These are phyloP conservation scores for Halesus radiatus DNA, from an alignment of 1,140 invertebrate species.

Conservation along the genomic window DNA sequence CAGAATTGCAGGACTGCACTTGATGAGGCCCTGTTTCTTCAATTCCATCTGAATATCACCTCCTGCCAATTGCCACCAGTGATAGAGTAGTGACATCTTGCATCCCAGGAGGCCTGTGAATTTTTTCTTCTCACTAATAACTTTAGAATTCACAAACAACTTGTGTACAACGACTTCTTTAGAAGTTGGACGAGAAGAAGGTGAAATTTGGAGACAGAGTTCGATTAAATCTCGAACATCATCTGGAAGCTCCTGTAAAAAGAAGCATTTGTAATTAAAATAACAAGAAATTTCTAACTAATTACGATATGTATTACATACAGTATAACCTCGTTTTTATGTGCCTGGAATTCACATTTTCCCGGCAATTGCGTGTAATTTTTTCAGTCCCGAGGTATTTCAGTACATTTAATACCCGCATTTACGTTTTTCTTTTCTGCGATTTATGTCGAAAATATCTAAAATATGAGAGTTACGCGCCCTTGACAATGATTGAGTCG, in stretches of 20 bases:
- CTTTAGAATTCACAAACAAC: slow-evolving; percentile 65
- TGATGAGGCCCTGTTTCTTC: slow-evolving; percentile 91
- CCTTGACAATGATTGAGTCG: too few relatives aligned
- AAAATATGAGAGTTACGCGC: too few relatives aligned
- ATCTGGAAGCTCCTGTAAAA: slow-evolving; percentile 71
- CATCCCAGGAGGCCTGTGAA: slow-evolving; percentile 72
- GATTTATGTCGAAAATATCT: too few relatives aligned
- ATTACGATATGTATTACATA: too few relatives aligned
- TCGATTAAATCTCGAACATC: slow-evolving; percentile 77
- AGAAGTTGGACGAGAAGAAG: slow-evolving; percentile 75
- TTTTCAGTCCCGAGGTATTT: too few relatives aligned
- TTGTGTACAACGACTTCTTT: slow-evolving; percentile 71
- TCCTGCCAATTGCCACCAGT: slow-evolving; percentile 95
- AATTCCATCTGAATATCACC: slow-evolving; percentile 93
- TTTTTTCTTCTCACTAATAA: slow-evolving; percentile 58
- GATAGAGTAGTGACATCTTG: slow-evolving; percentile 87
- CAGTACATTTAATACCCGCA: too few relatives aligned
- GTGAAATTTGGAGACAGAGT: slow-evolving; percentile 77
- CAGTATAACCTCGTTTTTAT: too few relatives aligned
- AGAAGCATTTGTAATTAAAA: neutral
- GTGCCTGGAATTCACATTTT: too few relatives aligned
- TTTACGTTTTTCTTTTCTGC: too few relatives aligned
- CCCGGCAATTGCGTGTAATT: too few relatives aligned
- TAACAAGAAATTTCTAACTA: too few relatives aligned
- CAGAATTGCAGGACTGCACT: slow-evolving; percentile 83